phyloP scores from a whole-genome alignment of 2,888 invertebrate species.

The Trissonchulus sp. region DNA sequence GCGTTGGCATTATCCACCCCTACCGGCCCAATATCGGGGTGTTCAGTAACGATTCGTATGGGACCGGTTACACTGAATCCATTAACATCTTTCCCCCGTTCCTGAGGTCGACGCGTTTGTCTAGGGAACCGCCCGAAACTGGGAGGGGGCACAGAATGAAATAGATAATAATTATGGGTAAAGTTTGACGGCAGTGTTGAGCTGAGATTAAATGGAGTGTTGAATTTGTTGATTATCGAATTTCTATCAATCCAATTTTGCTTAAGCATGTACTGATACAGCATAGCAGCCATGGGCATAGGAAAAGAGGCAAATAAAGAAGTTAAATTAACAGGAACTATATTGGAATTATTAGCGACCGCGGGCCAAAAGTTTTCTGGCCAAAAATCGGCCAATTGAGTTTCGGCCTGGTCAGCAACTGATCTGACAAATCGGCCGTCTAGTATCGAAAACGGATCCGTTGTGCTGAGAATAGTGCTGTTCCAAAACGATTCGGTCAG shows the following conservation, averaged over 20 bases:
- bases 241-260: too few relatives aligned
- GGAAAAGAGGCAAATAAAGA: not conserved
- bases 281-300: not conserved
- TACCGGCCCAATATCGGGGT: constrained; percentile 45
- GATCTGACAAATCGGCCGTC: not conserved
- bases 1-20: constrained; percentile 37
- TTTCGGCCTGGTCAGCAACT: not conserved
- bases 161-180: too few relatives aligned
- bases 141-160: too few relatives aligned
- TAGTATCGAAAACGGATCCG: not conserved
- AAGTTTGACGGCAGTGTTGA: not conserved
- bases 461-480: not conserved
- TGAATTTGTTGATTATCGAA: too few relatives aligned
- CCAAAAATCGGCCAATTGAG: not conserved
- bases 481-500: not conserved
- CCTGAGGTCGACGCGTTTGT: not conserved
- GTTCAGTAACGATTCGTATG: constrained; percentile 30
- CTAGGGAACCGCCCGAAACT: not conserved
- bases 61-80: constrained; percentile 17
- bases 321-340: not conserved
- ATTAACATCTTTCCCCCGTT: too few relatives aligned
- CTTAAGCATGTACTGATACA: not conserved
- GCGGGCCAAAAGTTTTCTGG: not conserved
- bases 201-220: not conserved
- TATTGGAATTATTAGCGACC: too few relatives aligned